Evolutionary conservation across 2,888 invertebrate species (phyloP).

Genomic region (Iphiclides podalirius): DNA sequence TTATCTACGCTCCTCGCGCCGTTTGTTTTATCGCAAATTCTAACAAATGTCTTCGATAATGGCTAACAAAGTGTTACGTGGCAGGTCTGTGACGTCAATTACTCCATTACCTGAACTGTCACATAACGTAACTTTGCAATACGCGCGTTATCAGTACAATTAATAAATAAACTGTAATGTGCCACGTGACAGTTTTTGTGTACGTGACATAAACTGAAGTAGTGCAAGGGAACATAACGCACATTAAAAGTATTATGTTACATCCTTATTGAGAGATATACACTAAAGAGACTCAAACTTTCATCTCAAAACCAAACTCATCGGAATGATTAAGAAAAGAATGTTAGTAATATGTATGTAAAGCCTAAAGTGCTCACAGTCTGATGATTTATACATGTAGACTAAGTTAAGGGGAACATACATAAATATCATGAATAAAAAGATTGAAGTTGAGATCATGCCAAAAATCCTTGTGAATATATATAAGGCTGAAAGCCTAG

Average conservation of each 20-base stretch:
- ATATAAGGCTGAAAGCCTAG: slow-evolving; percentile 8
- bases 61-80: slow-evolving; percentile 54
- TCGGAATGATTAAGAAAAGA: no score
- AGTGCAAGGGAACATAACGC: not conserved
- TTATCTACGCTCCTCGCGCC: slow-evolving; percentile 52
- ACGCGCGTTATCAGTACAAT: slow-evolving; percentile 4
- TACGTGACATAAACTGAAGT: not conserved
- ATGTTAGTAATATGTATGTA: no score
- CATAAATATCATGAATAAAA: slow-evolving; percentile 3
- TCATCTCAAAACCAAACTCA: no score
- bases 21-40: slow-evolving; percentile 61
- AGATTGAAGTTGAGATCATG: slow-evolving; percentile 6
- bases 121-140: slow-evolving; percentile 3
- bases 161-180: slow-evolving; percentile 13
- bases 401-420: slow-evolving; percentile 4
- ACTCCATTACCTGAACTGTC: slow-evolving; percentile 19
- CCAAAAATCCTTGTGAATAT: slow-evolving; percentile 3
- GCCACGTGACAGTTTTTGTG: not conserved
- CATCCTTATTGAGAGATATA: no score
- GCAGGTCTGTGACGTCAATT: slow-evolving; percentile 48
- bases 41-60: slow-evolving; percentile 62
- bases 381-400: not conserved
- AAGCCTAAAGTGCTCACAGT: no score
- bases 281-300: no score
- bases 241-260: no score